Evolutionary conservation across 1,140 invertebrate species (phyloP), one percentile per base, ranked within the genome.

Genomic region (Drosophila murphyi): DNA sequence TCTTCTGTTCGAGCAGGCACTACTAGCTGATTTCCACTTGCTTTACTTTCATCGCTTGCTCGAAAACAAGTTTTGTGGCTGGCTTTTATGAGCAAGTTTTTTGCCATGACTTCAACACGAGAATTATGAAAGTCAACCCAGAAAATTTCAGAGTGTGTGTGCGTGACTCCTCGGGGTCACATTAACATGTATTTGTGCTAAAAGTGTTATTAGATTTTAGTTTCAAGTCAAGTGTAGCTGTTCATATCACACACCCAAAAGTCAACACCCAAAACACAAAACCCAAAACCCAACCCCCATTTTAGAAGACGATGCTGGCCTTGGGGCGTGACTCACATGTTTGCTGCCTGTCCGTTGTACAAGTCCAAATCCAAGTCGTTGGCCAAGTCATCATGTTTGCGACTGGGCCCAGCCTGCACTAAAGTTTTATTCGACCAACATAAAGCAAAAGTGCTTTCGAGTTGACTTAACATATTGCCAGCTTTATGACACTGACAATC

Each of bases 141-240:
- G 57, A n/a, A 45, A 39, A 52, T 52, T 73, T 37, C 34, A 20
- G 20, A 20, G 45, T 62, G 10, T 61, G 63, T 57, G 61, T 69
- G 85, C 85, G 83, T 88, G 85, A 88, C 71, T 88, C 86, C 85
- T 88, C 78, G 70, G 85, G 85, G 85, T 73, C 80, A 78, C 86
- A 88, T 88, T 88, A 88, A 89, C 85, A 88, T 88, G 85, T 88
- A 88, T 88, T 88, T 88, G 85, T 85, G 81, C 85, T 88, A 88
- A 88, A 88, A 88, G 85, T 88, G 85, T 90, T 88, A 88, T 88
- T 88, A 88, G 85, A 88, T 88, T 88, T 88, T 88, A 88, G 85
- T 90, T 88, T 89, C 85, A 80, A 88, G 85, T 88, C 85, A 89
- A 88, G 80, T 88, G 85, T 71, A 68, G 70, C 41, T 70, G 47